Evolutionary conservation across 2,113 vertebrate genomes (phyloP).

Genomic region (Monopterus albus): DNA sequence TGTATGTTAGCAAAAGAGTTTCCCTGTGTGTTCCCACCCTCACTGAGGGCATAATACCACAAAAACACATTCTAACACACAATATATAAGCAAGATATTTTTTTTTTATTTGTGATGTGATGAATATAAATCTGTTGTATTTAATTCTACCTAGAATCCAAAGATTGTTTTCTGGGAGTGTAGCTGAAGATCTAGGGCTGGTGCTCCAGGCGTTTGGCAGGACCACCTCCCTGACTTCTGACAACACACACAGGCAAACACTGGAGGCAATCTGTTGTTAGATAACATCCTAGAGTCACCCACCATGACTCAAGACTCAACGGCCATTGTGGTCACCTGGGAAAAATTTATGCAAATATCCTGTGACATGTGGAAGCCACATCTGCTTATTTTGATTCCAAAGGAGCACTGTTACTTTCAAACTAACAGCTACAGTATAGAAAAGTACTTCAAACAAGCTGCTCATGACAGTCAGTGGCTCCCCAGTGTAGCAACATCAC

Average conservation of each 20-base stretch:
- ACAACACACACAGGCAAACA: not conserved
- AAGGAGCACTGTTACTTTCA: not conserved
- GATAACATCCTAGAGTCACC: not conserved
- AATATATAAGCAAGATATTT: not conserved
- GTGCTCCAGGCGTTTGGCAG: slow-evolving; percentile 3
- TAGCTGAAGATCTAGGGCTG: slow-evolving; percentile 4
- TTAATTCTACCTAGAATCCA: not conserved
- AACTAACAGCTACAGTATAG: not conserved
- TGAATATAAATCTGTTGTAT: not conserved
- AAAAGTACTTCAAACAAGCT: not conserved
- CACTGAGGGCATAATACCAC: not conserved
- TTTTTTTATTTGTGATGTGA: too few species aligned
- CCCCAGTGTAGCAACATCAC: not conserved
- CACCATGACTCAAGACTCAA: not conserved
- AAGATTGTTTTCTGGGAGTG: not conserved
- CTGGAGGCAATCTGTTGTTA: not conserved
- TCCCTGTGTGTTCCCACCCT: not conserved
- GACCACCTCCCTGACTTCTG: not conserved
- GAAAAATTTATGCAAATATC: not conserved
- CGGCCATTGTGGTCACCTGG: not conserved
- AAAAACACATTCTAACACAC: not conserved
- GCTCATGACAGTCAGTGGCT: not conserved
- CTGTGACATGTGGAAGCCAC: not conserved
- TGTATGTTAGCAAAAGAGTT: not conserved
- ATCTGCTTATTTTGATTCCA: not conserved